Evolutionary conservation across 2,113 vertebrate genomes (phyloP).

Genomic region (Uria lomvia): DNA sequence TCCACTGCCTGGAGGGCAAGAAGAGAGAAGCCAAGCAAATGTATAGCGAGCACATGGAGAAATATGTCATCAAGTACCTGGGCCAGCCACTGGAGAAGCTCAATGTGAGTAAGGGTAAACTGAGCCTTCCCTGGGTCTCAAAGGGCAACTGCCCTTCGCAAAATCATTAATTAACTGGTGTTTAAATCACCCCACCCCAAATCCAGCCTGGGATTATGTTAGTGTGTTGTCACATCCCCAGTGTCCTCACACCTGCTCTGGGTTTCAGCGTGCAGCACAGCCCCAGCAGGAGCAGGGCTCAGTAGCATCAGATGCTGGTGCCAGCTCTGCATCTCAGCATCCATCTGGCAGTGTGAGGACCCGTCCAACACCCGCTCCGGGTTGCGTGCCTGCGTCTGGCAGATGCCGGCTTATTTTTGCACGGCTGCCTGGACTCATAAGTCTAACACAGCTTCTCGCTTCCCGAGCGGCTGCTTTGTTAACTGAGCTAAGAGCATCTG

Average conservation of each 20-base stretch:
- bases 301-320: background rate
- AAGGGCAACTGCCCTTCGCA: background rate
- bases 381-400: background rate
- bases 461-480: background rate
- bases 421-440: background rate
- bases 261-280: no score
- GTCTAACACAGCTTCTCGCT: background rate
- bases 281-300: background rate
- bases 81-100: conserved; percentile 57
- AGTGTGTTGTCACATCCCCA: background rate
- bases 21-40: conserved; percentile 40
- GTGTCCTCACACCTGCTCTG: background rate
- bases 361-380: fast-evolving
- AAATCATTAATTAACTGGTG: background rate
- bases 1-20: conserved; percentile 27
- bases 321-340: background rate
- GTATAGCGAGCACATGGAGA: conserved; percentile 10
- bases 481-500: background rate
- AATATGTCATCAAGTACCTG: background rate
- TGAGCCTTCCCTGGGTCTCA: background rate
- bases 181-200: background rate
- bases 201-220: background rate
- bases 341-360: fast-evolving
- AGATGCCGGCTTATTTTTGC: background rate
- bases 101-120: background rate